Percentiles rank a stretch among this genome's conserved stretches.
phyloP scores from a whole-genome alignment of 2,797 vertebrate genomes.

The Aplochiton taeniatus region DNA sequence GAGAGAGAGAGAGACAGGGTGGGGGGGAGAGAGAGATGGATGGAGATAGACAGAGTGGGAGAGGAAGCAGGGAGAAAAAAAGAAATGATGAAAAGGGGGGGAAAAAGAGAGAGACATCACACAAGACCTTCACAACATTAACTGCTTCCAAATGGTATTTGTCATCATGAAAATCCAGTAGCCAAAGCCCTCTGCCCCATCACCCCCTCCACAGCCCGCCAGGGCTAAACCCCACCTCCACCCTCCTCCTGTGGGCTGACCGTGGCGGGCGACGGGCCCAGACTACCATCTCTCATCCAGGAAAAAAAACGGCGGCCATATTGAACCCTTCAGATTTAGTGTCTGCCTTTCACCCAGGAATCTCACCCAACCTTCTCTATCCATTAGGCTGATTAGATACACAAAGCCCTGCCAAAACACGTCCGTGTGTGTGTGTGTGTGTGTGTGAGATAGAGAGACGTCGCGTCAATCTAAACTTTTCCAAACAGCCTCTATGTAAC shows the following conservation, averaged over 20 bases:
- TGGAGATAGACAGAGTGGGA: no score
- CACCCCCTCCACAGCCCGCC: slow-evolving; percentile 17
- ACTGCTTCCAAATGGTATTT: no score
- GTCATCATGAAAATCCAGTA: slow-evolving; percentile 3
- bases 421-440: background rate
- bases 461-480: slow-evolving; percentile 54
- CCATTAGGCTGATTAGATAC: slow-evolving; percentile 83
- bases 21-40: no score
- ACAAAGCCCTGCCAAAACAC: slow-evolving; percentile 49
- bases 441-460: background rate
- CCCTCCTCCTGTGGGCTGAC: slow-evolving; percentile 33
- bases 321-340: slow-evolving; percentile 80
- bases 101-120: background rate
- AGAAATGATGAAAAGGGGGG: no score
- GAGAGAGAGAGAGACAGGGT: no score
- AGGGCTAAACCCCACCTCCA: slow-evolving; percentile 7
- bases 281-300: slow-evolving; percentile 68
- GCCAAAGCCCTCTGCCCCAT: slow-evolving; percentile 8
- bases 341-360: slow-evolving; percentile 58
- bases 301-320: slow-evolving; percentile 68
- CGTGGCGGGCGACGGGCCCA: slow-evolving; percentile 53
- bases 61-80: no score
- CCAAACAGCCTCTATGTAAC: slow-evolving; percentile 49
- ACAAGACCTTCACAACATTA: background rate
- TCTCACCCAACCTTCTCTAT: slow-evolving; percentile 68